Conservation (phyloP, 2,113 vertebrate species). For the Nothobranchius kuhntae region DNA sequence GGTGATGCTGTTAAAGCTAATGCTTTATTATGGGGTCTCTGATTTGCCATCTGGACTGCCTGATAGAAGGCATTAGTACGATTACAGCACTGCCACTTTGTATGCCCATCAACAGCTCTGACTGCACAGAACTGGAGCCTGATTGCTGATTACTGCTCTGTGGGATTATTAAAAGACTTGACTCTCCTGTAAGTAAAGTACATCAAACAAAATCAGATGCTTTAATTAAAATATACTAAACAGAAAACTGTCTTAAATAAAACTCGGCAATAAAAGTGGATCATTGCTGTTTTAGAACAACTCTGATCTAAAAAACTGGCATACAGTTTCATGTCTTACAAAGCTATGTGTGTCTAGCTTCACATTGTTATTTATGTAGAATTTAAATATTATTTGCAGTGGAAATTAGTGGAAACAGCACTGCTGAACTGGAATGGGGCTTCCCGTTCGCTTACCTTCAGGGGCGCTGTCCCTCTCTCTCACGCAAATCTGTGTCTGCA, state of each 20-base stretch:
- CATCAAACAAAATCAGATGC: neutral
- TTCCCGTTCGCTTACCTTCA: no score
- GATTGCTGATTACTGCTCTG: neutral
- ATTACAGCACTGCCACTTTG: constrained; percentile 17
- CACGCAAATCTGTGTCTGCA: no score
- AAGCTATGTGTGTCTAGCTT: no score
- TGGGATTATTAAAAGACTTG: neutral
- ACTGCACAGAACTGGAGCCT: neutral
- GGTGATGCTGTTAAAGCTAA: constrained; percentile 61
- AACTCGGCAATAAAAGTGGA: neutral
- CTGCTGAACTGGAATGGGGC: no score
- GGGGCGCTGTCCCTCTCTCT: no score
- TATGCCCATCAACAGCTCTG: constrained; percentile 15
- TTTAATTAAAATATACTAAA: neutral
- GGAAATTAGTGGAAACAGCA: no score
- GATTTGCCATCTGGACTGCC: constrained; percentile 64
- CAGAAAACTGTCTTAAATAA: neutral
- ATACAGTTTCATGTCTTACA: no score
- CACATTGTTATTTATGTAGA: no score
- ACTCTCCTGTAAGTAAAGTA: neutral
- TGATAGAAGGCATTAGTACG: constrained; percentile 26
- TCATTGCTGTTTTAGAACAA: no score
- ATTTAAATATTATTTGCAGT: no score
- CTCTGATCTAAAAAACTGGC: no score
- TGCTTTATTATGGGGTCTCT: constrained; percentile 61